Conservation (phyloP, 2,888 invertebrate genomes). For the Unio pictorum region DNA sequence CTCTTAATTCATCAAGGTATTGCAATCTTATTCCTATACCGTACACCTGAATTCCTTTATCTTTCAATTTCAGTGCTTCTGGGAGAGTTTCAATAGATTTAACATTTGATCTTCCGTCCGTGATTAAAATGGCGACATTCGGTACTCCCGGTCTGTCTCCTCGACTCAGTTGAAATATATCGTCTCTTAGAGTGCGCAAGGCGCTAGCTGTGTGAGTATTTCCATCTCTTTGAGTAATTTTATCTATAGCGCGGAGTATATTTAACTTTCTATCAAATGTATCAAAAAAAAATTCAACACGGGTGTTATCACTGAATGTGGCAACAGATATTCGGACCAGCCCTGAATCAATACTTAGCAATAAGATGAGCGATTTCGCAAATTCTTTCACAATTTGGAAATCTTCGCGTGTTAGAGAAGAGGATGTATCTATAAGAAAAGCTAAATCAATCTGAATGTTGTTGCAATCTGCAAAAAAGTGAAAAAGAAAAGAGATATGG, state of each 20-base stretch:
- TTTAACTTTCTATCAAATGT: slow-evolving; percentile 18
- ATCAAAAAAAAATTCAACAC: slow-evolving; percentile 17
- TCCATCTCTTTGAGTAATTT: slow-evolving; percentile 42
- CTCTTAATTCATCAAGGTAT: slow-evolving; percentile 18
- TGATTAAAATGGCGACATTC: slow-evolving; percentile 48
- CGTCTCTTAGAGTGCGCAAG: slow-evolving; percentile 20
- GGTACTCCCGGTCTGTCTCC: slow-evolving; percentile 40
- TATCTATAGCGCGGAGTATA: slow-evolving; percentile 50
- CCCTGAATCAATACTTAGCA: slow-evolving; percentile 21
- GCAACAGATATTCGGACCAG: slow-evolving; percentile 17
- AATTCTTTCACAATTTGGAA: slow-evolving; percentile 27
- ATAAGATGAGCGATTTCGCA: slow-evolving; percentile 18
- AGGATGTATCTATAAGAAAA: slow-evolving; percentile 35
- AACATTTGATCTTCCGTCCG: slow-evolving; percentile 44
- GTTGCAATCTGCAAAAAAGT: slow-evolving; percentile 15
- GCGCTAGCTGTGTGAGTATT: slow-evolving; percentile 46
- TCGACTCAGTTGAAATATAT: slow-evolving; percentile 18
- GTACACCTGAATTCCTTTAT: slow-evolving; percentile 36
- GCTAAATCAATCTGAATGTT: slow-evolving; percentile 26
- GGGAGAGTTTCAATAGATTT: slow-evolving; percentile 26
- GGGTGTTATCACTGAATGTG: slow-evolving; percentile 19
- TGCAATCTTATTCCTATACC: slow-evolving; percentile 39
- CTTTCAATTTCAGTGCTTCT: slow-evolving; percentile 28
- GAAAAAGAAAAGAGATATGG: too few species aligned
- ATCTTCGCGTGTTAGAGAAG: slow-evolving; percentile 25